Evolutionary conservation across 2,797 vertebrate genomes (phyloP).

Genomic region (Halcyon leucocephala): DNA sequence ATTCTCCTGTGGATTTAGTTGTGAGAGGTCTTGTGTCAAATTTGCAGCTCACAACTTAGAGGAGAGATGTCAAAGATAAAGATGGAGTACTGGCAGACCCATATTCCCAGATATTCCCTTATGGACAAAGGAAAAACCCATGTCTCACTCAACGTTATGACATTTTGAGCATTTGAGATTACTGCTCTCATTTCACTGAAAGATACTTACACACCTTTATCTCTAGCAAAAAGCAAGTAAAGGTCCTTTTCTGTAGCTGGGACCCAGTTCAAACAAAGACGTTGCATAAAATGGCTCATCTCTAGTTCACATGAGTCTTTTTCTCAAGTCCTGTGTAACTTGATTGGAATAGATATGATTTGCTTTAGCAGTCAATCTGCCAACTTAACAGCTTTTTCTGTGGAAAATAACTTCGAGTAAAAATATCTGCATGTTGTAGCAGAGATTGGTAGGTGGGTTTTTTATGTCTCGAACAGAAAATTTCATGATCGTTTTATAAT

Average conservation of each 20-base stretch:
- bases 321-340: constrained; percentile 36
- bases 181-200: neutral
- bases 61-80: neutral
- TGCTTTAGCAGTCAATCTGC: constrained; percentile 56
- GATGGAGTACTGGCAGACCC: neutral
- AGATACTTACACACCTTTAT: neutral
- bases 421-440: constrained; percentile 46
- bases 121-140: neutral
- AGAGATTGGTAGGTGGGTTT: constrained; percentile 46
- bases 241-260: constrained; percentile 17
- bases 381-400: constrained; percentile 47
- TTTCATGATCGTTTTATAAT: constrained; percentile 31
- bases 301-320: constrained; percentile 22
- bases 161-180: neutral
- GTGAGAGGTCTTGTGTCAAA: neutral
- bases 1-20: neutral
- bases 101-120: neutral
- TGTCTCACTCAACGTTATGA: neutral
- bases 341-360: constrained; percentile 39
- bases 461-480: constrained; percentile 46
- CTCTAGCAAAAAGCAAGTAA: neutral
- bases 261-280: constrained; percentile 9
- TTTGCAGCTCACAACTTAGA: neutral
- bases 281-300: constrained; percentile 37
- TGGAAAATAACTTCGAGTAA: constrained; percentile 53